A percentile compares a stretch with the other conserved stretches of the same genome.
These are phyloP conservation scores for Myoxocephalus aenaeus DNA, from an alignment of 2,797 vertebrate species.

Conservation along the genomic window DNA sequence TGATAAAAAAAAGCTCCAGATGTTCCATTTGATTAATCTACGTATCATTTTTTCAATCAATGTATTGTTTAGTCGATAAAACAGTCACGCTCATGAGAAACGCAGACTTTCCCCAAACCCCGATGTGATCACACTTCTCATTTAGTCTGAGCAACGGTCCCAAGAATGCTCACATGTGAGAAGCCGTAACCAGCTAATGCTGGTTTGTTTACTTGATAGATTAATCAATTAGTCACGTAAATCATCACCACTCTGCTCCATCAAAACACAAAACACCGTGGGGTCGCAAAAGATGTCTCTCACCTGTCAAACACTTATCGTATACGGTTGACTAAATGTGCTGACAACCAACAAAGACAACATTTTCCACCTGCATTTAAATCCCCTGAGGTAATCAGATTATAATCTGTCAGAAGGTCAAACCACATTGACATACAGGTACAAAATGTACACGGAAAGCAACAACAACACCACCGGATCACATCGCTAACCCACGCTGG, in stretches of 20 bases:
- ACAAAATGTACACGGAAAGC: background rate
- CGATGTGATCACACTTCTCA: background rate
- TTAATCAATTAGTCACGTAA: background rate
- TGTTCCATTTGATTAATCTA: background rate
- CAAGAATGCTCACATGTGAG: background rate
- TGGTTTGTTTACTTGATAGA: background rate
- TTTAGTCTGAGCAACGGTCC: background rate
- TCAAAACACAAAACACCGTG: background rate
- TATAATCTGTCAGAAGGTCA: slow-evolving; percentile 32
- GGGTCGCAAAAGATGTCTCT: background rate
- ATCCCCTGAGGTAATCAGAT: slow-evolving; percentile 36
- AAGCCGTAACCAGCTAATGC: background rate
- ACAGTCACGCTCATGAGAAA: background rate
- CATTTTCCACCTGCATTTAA: slow-evolving; percentile 30
- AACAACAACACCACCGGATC: background rate
- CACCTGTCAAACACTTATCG: background rate
- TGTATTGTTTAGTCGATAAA: background rate
- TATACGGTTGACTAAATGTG: slow-evolving; percentile 12
- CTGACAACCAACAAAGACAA: slow-evolving; percentile 15
- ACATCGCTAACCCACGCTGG: background rate
- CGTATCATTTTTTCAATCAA: background rate
- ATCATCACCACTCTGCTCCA: background rate
- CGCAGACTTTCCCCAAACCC: background rate
- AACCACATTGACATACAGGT: background rate
- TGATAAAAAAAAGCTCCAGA: background rate